Evolutionary conservation across 2,113 vertebrate genomes (phyloP).

Genomic region (Archilochus colubris): DNA sequence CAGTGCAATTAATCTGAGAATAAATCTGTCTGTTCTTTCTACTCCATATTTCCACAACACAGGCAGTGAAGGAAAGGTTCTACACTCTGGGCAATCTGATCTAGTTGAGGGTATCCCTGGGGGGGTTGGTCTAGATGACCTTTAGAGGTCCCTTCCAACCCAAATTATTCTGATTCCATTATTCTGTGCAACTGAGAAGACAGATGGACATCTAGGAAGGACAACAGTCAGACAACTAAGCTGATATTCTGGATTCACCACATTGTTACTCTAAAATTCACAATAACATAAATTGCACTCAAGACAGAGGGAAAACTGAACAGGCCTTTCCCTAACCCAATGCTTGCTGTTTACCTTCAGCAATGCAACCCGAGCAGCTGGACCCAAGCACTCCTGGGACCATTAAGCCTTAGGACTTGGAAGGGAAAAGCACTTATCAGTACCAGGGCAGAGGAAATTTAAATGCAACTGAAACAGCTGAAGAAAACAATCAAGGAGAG

Average conservation of each 20-base stretch:
- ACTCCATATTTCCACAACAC: neutral
- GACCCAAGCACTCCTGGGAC: neutral
- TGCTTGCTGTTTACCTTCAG: neutral
- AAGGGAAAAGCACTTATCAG: neutral
- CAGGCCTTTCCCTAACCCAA: neutral
- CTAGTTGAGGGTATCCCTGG: too few species aligned
- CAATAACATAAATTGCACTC: accelerated
- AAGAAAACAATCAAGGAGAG: neutral
- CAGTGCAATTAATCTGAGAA: slow-evolving; percentile 28
- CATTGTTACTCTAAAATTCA: neutral
- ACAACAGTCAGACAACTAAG: neutral
- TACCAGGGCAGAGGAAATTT: neutral
- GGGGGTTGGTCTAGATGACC: too few species aligned
- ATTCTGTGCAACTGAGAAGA: neutral
- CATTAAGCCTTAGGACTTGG: neutral
- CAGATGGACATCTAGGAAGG: neutral
- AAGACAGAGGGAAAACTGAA: neutral
- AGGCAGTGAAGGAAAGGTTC: neutral
- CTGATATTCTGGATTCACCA: neutral
- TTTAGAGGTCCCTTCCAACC: too few species aligned
- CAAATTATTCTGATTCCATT: too few species aligned
- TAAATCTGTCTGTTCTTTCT: neutral
- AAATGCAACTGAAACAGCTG: neutral
- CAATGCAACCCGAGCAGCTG: neutral
- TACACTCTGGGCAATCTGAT: too few species aligned